phyloP scores from a whole-genome alignment of 2,888 invertebrate species.

The Tetheella fluctuosa region DNA sequence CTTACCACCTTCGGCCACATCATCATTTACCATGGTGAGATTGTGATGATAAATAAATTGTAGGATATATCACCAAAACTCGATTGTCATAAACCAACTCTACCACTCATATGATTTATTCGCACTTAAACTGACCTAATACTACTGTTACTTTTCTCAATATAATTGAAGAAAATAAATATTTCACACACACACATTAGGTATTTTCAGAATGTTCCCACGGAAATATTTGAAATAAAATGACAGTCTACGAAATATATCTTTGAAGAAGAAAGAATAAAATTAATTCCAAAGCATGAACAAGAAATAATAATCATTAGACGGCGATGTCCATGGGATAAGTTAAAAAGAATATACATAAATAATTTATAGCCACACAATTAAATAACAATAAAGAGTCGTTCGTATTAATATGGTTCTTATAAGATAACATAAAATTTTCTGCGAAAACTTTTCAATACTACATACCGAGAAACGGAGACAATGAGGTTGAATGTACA shows the following conservation, averaged over 20 bases:
- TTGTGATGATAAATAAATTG: no score
- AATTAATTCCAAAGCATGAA: constrained; percentile 3
- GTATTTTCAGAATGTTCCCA: constrained; percentile 1
- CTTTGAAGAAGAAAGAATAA: background rate
- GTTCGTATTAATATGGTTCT: constrained; percentile 4
- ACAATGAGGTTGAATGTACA: constrained; percentile 3
- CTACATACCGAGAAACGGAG: background rate
- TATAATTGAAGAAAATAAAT: background rate
- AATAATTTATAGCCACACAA: background rate
- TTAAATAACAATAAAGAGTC: background rate
- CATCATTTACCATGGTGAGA: no score
- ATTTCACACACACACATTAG: background rate
- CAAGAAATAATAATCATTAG: background rate
- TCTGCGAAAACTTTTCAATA: constrained; percentile 1
- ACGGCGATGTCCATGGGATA: background rate
- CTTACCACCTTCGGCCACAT: no score
- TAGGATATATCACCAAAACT: no score
- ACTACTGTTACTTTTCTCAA: no score
- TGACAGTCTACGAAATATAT: background rate
- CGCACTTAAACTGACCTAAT: background rate
- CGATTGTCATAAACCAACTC: no score
- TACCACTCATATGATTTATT: no score
- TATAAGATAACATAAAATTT: background rate
- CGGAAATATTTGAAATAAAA: background rate
- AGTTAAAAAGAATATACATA: constrained; percentile 3